Evolutionary conservation across 2,888 invertebrate genomes (phyloP), one percentile per base, ranked within the genome.

Genomic region (Caenorhabditis zanzibari): DNA sequence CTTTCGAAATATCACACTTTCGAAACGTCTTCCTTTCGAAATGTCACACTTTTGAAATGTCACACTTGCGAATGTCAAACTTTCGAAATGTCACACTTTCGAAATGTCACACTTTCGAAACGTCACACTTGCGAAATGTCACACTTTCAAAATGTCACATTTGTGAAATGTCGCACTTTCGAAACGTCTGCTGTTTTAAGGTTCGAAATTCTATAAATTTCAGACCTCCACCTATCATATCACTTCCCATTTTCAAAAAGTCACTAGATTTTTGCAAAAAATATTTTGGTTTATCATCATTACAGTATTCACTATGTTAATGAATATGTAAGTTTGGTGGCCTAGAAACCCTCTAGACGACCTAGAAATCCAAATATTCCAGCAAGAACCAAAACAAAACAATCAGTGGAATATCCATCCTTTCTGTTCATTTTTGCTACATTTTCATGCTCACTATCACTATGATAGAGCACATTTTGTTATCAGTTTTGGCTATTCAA

Each of bases 401-500:
- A 2, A 22, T 54, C 24, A 12, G 26, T 44, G 44, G 44, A 44
- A 1, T n/a, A 14, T n/a, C 32, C 7, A n/a, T 32, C 32, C 2
- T 32, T 6, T 4, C 19, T 9, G 10, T 52, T 52, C 52, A 16
- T 10, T 22, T 52, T 19, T 22, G 9, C 10, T 58, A 58, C 32
- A 3, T 28, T 58, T 28, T 58, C 16, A 32, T 32, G 7, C 28
- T 58, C 4, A 38, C 59, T 7, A 35, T 59, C 2, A 59, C 59
- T 22, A 19, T 59, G 26, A 38, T 59, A 16, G 59, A 59, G 19
- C 59, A 59, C 19, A 59, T 59, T 19, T 35, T 59, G 1, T 59
- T 59, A 38, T 59, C 59, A 2, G 16, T 59, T 59, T 22, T 59
- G 1, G 59, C 59, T 10, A 59, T 59, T 19, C 35, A 59, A 59